Conservation (phyloP, 2,797 vertebrate species). For the Chaenodraco wilsoni region DNA sequence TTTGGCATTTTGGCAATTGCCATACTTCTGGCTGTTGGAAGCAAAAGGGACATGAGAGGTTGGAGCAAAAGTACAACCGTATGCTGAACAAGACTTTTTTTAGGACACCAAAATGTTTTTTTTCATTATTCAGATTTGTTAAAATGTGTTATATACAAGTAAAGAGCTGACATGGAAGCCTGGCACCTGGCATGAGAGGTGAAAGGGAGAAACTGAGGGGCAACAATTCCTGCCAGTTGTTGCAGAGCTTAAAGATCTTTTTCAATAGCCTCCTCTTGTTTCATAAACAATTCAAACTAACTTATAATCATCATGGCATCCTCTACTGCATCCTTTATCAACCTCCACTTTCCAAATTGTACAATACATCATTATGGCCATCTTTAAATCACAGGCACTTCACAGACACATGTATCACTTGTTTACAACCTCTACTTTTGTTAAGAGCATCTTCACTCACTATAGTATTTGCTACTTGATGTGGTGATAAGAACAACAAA, state of each 20-base stretch:
- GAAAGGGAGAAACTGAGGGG: not conserved
- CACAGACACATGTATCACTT: not conserved
- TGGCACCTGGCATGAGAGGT: not conserved
- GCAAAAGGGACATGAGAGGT: no score
- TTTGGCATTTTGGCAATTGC: no score
- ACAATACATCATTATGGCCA: not conserved
- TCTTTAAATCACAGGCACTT: not conserved
- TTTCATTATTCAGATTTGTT: conserved; percentile 3
- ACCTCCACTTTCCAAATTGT: not conserved
- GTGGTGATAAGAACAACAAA: not conserved
- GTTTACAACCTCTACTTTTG: not conserved
- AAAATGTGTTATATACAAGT: conserved; percentile 15
- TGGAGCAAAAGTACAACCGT: not conserved
- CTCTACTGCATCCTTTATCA: not conserved
- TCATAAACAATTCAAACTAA: not conserved
- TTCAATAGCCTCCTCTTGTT: not conserved
- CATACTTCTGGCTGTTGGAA: no score
- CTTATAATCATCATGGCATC: not conserved
- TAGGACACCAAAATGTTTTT: not conserved
- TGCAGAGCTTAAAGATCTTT: conserved; percentile 5
- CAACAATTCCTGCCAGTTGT: not conserved
- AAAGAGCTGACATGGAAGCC: conserved; percentile 2
- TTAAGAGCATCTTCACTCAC: no score
- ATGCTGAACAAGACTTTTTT: not conserved
- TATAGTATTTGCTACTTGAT: not conserved